Percentiles rank a stretch among this genome's conserved stretches.
Evolutionary conservation across 2,888 invertebrate species (phyloP).

Genomic region (Rotaria socialis): DNA sequence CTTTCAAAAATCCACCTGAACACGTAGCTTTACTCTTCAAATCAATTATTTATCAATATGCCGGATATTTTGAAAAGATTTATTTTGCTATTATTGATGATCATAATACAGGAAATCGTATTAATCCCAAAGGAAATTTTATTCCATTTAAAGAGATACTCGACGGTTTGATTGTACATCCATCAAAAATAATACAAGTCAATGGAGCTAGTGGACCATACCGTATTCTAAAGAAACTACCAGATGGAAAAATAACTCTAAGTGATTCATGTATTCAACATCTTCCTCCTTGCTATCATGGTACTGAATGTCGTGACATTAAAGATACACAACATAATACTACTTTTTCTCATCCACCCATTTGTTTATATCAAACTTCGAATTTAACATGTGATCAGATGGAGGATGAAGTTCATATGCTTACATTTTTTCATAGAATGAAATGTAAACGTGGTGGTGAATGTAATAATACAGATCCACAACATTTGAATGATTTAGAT

Average conservation of each 20-base stretch:
- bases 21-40: conserved; percentile 21
- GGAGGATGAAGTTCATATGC: not conserved
- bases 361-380: not conserved
- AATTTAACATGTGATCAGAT: not conserved
- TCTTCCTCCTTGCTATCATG: not conserved
- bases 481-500: not conserved
- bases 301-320: not conserved
- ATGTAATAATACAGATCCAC: not conserved
- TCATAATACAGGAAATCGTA: not conserved
- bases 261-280: not conserved
- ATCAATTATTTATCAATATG: not conserved
- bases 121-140: too few relatives aligned
- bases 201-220: not conserved
- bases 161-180: not conserved
- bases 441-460: not conserved
- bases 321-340: not conserved
- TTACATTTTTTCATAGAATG: not conserved
- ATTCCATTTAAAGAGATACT: not conserved
- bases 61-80: not conserved
- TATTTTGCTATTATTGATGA: conserved; percentile 35
- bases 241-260: not conserved
- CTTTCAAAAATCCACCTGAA: conserved; percentile 13
- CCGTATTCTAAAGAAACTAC: not conserved
- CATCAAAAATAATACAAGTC: not conserved
- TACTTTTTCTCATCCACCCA: not conserved